Base-by-base conservation (phyloP, 2,888 invertebrate genomes). In the Pandemis heparana region DNA sequence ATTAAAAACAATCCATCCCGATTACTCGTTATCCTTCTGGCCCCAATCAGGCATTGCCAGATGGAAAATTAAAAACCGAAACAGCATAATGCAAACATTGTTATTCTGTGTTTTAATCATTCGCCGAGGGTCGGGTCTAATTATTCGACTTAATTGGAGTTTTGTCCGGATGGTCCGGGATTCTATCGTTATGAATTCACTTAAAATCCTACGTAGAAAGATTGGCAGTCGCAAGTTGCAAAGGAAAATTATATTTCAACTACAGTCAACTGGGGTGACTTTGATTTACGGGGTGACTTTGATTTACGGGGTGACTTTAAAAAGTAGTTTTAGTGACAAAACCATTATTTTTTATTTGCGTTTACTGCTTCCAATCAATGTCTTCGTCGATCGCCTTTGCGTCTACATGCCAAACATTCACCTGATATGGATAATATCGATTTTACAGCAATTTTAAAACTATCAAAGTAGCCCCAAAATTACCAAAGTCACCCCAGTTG, bases 81-180 rank as follows among this genome's bases (percentile, higher is more conserved):
- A 64, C 67, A 48, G 51, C 51, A 68, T 46, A 68, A 68, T 32
- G 46, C 68, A 73, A 73, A 70, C 67, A 60, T 74, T 70, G 76
- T 78, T 80, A 82, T 83, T 80, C 23, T 79, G 74, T 73, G 79
- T 74, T 79, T 75, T 78, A 80, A 82, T 79, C 77, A 77, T 77
- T 61, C 71, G 75, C 75, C 74, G 65, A 62, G 75, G 74, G 68
- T 18, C 59, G 72, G 77, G 74, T 78, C 79, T 84, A 86, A 87
- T 87, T 86, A 86, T 84, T 85, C 84, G 82, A 83, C 76, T 83
- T 85, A 87, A 85, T 87, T 85, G 85, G 84, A 86, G 81, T 83
- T 84, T 81, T 81, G 82, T 81, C 77, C 71, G 76, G 72, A 75
- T 74, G 76, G 53, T 32, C 61, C 61, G 65, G 60, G 53, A 67